A percentile compares a stretch with the other conserved stretches of the same genome.
Conservation (phyloP, 1,140 invertebrate genomes). For the Dysdera silvatica region DNA sequence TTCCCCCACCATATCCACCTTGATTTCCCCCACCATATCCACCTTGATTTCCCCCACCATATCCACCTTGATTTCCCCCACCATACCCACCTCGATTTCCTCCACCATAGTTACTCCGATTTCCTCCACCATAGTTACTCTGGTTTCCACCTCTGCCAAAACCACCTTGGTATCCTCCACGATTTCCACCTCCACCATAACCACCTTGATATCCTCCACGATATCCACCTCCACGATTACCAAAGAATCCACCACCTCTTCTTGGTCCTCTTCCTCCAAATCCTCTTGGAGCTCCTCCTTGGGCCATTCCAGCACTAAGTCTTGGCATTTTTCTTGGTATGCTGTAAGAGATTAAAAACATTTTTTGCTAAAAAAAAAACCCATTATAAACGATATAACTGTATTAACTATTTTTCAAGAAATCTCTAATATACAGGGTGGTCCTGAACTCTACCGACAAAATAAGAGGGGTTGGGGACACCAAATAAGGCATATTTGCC, state of each 20-base stretch:
- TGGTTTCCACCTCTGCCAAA: neutral
- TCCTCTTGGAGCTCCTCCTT: constrained; percentile 9
- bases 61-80: neutral
- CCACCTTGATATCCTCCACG: neutral
- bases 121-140: neutral
- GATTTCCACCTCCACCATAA: neutral
- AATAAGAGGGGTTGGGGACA: neutral
- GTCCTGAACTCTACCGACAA: neutral
- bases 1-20: neutral
- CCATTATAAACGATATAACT: neutral
- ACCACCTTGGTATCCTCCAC: neutral
- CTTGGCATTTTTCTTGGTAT: constrained; percentile 9
- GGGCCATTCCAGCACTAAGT: neutral
- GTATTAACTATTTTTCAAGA: neutral
- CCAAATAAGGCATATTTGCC: neutral
- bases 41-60: neutral
- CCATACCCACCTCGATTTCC: neutral
- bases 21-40: neutral
- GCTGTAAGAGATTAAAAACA: neutral
- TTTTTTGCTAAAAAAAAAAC: neutral
- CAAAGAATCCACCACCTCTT: neutral
- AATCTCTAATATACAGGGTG: neutral
- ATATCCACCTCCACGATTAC: constrained; percentile 21
- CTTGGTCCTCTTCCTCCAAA: constrained; percentile 14
- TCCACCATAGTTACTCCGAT: neutral